Evolutionary conservation across 2,888 invertebrate genomes (phyloP).

Genomic region (Papilio gigon): DNA sequence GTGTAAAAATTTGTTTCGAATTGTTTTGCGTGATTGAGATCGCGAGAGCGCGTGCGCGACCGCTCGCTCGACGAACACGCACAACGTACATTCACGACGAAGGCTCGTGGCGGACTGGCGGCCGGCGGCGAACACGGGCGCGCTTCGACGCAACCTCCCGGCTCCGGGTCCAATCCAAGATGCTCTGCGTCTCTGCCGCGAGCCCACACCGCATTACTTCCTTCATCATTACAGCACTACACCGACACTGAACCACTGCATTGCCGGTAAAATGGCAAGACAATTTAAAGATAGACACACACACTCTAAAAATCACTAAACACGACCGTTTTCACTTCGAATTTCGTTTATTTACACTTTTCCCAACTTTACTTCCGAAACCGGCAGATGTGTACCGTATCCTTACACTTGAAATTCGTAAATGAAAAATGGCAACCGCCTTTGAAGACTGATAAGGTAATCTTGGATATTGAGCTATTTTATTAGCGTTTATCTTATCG

Average conservation of each 20-base stretch:
- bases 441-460: conserved; percentile 36
- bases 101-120: conserved; percentile 66
- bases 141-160: conserved; percentile 46
- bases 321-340: not conserved
- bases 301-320: not conserved
- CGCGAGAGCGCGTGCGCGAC: conserved; percentile 74
- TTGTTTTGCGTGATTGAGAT: conserved; percentile 53
- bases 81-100: conserved; percentile 54
- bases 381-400: not conserved
- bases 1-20: conserved; percentile 58
- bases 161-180: conserved; percentile 44
- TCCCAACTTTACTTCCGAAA: not conserved
- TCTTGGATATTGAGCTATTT: conserved; percentile 41
- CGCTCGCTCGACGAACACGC: conserved; percentile 44
- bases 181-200: conserved; percentile 42
- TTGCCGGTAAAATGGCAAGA: conserved; percentile 20
- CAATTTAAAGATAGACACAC: not conserved
- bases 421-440: conserved; percentile 36
- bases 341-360: conserved; percentile 9
- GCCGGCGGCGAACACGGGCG: conserved; percentile 45
- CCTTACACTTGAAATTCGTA: conserved; percentile 42
- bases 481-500: conserved; percentile 38
- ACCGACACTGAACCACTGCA: conserved; percentile 25
- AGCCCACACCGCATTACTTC: conserved; percentile 40
- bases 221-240: conserved; percentile 39